Base-by-base conservation (phyloP, 2,888 invertebrate genomes). In the Prostheceraeus crozeri region DNA sequence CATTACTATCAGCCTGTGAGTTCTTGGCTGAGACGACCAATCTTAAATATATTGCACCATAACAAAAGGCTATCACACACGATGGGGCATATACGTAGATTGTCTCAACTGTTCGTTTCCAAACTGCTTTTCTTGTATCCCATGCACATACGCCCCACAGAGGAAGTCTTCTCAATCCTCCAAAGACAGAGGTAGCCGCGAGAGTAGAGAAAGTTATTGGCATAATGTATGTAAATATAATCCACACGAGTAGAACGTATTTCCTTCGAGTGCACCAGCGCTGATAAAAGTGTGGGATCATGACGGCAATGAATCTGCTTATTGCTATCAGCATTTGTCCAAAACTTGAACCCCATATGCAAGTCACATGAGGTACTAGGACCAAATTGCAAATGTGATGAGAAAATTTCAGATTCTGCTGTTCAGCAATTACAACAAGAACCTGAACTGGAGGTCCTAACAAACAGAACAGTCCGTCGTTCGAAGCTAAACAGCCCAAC, bases 61-160 rank as follows among this genome's bases (percentile, higher is more conserved):
- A 48, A 19, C 10, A 6, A 10, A 23, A 4, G 14, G 6, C 25
- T 6, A 48, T 48, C 4, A 48, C 4, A 48, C 25, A 10, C 4
- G 48, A 48, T 10, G 28, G 10, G 6, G 25, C 3, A 14, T 48
- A 48, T 3, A 48, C 48, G 25, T 48, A 48, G 14, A 48, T 8
- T 10, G 28, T 48, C n/a, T 48, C 48, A 25, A 48, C 28, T 10
- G 19, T 19, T 48, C 48, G 4, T 16, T 48, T 48, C 48, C 48
- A 48, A 6, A 14, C 19, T 4, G 28, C 4, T 23, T 48, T 25
- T 11, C 19, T 48, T n/a, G 28, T 30, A 25, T 48, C 48, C 48
- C 48, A 48, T 10, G 48, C 48, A 48, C 48, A 48, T 10, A 48
- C 28, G 4, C 48, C 48, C 48, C 48, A 48, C 6, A 25, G 27